Conservation (phyloP, 2,113 vertebrate species). For the Sphyrna mokarran region DNA sequence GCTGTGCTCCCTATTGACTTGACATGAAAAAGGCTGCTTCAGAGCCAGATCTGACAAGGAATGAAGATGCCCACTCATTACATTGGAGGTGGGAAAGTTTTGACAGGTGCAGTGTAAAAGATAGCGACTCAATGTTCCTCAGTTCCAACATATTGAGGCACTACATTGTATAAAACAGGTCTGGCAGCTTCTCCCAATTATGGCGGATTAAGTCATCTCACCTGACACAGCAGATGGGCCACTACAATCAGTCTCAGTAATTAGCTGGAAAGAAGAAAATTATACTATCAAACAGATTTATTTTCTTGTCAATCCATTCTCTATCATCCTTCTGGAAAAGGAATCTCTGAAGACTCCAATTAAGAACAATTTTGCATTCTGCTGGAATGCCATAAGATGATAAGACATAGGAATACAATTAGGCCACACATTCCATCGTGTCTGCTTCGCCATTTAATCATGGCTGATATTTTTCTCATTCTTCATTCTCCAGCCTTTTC, state of each 20-base stretch:
- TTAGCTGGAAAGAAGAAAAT: neutral
- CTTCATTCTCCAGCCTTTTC: too few relatives aligned
- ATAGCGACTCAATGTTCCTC: neutral
- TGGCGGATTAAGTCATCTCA: neutral
- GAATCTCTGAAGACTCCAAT: neutral
- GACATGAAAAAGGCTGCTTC: neutral
- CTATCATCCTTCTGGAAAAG: neutral
- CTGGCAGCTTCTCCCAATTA: neutral
- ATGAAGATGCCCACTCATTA: neutral
- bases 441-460: too few relatives aligned
- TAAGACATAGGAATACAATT: too few relatives aligned
- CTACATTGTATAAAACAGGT: neutral
- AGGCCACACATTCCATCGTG: too few relatives aligned
- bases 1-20: neutral
- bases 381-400: neutral
- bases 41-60: neutral
- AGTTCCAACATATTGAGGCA: neutral
- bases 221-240: neutral
- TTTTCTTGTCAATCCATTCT: neutral
- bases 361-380: neutral
- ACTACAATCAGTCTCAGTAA: neutral
- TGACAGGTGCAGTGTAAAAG: neutral
- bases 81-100: neutral
- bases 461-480: too few relatives aligned
- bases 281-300: neutral